Conservation (phyloP, 2,113 vertebrate genomes). For the Coptodon rendalli region DNA sequence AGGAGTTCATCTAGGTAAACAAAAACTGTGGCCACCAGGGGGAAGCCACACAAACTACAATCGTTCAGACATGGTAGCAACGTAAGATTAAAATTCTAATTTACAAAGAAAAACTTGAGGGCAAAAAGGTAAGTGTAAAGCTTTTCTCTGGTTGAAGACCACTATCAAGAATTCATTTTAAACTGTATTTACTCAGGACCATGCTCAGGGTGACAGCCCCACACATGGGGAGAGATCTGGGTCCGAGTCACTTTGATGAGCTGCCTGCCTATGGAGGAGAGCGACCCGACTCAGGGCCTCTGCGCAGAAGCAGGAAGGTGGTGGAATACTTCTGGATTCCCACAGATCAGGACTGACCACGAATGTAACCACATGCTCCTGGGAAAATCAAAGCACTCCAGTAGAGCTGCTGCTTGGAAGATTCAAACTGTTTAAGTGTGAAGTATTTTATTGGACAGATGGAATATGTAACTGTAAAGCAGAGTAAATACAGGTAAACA, state of each 20-base stretch:
- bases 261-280: constrained; percentile 52
- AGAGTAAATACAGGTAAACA: background rate
- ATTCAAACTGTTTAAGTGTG: background rate
- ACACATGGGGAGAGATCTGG: constrained; percentile 3
- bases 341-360: constrained; percentile 47
- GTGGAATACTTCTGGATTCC: constrained; percentile 62
- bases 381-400: background rate
- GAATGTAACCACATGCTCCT: background rate
- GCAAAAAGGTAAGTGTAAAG: background rate
- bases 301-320: constrained; percentile 36
- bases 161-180: background rate
- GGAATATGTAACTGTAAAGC: background rate
- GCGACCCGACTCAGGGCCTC: background rate
- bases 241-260: constrained; percentile 62
- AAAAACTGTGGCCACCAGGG: background rate
- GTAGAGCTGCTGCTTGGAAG: background rate
- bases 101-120: background rate
- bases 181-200: constrained; percentile 30
- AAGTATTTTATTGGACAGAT: background rate
- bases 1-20: constrained; percentile 59
- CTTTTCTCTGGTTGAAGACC: background rate
- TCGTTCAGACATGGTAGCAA: background rate
- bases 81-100: background rate
- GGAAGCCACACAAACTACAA: background rate
- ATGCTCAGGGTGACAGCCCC: constrained; percentile 62